Evolutionary conservation across 2,797 vertebrate genomes (phyloP), one percentile per base, ranked within the genome.

Genomic region (Podarcis lilfordi): DNA sequence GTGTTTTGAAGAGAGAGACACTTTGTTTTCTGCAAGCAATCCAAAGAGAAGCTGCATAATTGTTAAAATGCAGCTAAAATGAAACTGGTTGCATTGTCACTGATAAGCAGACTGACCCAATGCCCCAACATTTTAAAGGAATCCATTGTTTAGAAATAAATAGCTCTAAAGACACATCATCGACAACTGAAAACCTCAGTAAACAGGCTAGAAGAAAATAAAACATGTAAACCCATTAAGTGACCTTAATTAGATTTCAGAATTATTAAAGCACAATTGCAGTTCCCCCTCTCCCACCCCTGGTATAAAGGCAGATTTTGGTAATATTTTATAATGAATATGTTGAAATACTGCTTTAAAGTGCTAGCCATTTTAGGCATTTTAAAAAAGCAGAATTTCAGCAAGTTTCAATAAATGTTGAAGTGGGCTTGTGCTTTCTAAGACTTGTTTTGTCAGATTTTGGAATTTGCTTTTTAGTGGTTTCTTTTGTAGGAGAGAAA

Each of bases 391-490:
- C 86, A 94, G 64, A 83, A 84, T 91, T 95, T 89, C 86, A 93
- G 94, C 88, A 95, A 95, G 94, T 96, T 94, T 92, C 89, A 93
- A 89, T 93, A 94, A 95, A 91, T 94, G 32, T 71, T 80, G 55
- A 61, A 93, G 94, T 89, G 74, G 37, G n/a, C 85, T 94, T 95
- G 86, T 93, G 93, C 92, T 94, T 94, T 92, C 88, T 93, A 91
- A 95, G 95, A 95, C 84, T 93, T 92, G 90, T 94, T 92, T 96
- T 94, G 93, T 93, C 95, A 94, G 93, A 97, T 96, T 97, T 97
- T 96, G 95, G 95, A 97, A 96, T 97, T 97, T 97, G 96, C 96
- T 96, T 96, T 97, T 97, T 96, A 94, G 95, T 97, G 94, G 91
- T 86, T 95, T 96, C 96, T 96, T 97, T 97, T 97, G 96, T 97